phyloP scores from a whole-genome alignment of 2,888 invertebrate genomes.

The Schrankia costaestrigalis region DNA sequence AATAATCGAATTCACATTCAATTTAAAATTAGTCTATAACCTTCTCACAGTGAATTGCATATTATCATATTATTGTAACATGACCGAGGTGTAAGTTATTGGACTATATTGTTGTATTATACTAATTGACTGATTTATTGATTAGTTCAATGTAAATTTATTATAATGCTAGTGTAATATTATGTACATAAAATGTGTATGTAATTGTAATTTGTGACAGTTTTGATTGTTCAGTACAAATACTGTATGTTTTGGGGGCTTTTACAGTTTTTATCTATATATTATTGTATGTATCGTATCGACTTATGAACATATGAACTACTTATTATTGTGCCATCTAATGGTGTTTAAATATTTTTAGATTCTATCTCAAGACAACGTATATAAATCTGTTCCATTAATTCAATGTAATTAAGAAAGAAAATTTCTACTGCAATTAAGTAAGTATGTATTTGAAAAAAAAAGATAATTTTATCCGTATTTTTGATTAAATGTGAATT shows the following conservation, averaged over 20 bases:
- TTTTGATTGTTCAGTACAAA: conserved; percentile 46
- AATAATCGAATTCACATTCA: no score
- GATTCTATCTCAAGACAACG: no score
- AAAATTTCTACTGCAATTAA: no score
- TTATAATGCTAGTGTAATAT: conserved; percentile 35
- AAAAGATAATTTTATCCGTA: no score
- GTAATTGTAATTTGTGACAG: conserved; percentile 41
- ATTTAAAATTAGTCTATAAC: no score
- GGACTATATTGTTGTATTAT: conserved; percentile 46
- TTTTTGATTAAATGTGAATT: no score
- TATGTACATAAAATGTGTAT: conserved; percentile 47
- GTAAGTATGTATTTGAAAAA: no score
- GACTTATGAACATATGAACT: conserved; percentile 12
- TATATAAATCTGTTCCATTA: no score
- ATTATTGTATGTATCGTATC: conserved; percentile 33
- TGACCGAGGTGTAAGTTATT: no score
- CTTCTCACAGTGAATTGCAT: no score
- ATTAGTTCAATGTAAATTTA: conserved; percentile 49
- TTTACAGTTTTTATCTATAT: conserved; percentile 41
- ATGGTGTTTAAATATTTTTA: conserved; percentile 19
- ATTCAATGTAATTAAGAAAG: no score
- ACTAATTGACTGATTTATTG: conserved; percentile 65
- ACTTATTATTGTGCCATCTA: conserved; percentile 46
- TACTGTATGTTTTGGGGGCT: conserved; percentile 53
- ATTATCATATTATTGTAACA: no score